Percentiles rank a stretch among this genome's conserved stretches.
These are phyloP conservation scores for Varanus salvator DNA, from an alignment of 2,113 vertebrate genomes.

Conservation along the genomic window DNA sequence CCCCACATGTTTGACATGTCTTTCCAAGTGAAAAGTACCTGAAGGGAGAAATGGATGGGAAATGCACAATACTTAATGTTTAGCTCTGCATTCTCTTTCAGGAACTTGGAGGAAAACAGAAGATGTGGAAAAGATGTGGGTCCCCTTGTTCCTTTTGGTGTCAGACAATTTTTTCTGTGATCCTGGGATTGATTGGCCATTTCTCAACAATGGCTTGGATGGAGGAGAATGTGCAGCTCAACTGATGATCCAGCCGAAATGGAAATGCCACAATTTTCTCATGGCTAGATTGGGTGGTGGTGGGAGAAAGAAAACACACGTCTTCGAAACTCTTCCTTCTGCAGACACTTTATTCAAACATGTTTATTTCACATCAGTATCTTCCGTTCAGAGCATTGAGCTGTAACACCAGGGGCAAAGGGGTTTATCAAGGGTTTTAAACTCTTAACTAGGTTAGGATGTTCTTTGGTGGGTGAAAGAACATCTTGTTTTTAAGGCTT, in stretches of 20 bases:
- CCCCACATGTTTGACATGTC: too few relatives aligned
- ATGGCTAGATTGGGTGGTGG: neutral
- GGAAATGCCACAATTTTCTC: neutral
- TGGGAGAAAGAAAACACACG: too few relatives aligned
- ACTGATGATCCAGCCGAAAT: neutral
- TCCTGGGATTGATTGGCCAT: neutral
- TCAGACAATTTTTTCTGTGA: neutral
- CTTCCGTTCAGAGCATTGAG: neutral
- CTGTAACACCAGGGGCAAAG: neutral
- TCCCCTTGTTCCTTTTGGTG: neutral
- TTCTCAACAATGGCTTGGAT: too few relatives aligned
- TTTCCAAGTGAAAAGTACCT: too few relatives aligned
- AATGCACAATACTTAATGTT: neutral
- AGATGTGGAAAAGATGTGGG: neutral
- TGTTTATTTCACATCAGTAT: neutral
- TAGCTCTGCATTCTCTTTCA: neutral
- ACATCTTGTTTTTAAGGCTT: rapidly evolving
- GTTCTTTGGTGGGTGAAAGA: neutral
- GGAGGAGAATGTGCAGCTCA: neutral
- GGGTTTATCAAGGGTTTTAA: neutral
- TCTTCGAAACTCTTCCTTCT: neutral
- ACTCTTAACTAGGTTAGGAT: neutral
- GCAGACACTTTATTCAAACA: too few relatives aligned
- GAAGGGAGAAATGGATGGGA: neutral
- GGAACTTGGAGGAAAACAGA: rapidly evolving